Evolutionary conservation across 2,797 vertebrate species (phyloP).

Genomic region (Staurois parvus): DNA sequence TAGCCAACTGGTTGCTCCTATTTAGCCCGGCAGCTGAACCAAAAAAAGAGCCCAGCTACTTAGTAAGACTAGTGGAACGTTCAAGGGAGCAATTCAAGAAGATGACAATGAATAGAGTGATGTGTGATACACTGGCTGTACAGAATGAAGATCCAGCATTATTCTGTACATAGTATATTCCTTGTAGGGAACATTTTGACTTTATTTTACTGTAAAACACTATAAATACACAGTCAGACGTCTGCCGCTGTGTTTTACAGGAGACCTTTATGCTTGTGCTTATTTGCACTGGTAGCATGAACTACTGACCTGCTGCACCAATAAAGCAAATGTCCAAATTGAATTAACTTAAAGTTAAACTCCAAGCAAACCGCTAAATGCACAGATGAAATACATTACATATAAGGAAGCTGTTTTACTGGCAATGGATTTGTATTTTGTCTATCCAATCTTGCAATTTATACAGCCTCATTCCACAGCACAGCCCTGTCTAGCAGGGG

Average conservation of each 20-base stretch:
- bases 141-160: neutral
- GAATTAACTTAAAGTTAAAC: no score
- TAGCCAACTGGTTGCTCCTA: neutral
- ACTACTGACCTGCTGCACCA: neutral
- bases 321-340: neutral
- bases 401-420: no score
- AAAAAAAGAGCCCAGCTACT: neutral
- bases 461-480: neutral
- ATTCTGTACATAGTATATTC: neutral
- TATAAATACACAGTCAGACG: constrained; percentile 13
- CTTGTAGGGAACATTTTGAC: neutral
- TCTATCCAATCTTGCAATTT: no score
- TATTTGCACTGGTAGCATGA: neutral
- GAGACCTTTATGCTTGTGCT: neutral
- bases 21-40: neutral
- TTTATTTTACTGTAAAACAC: constrained; percentile 4
- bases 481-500: neutral
- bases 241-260: neutral
- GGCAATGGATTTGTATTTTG: neutral
- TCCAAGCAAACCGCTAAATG: no score
- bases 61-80: neutral
- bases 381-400: no score
- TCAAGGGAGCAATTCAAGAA: neutral
- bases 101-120: neutral
- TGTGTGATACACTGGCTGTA: neutral